Percentiles rank a stretch among this genome's conserved stretches.
These are phyloP conservation scores for Premnoplex brunnescens DNA, from an alignment of 2,797 vertebrate species.

Conservation along the genomic window DNA sequence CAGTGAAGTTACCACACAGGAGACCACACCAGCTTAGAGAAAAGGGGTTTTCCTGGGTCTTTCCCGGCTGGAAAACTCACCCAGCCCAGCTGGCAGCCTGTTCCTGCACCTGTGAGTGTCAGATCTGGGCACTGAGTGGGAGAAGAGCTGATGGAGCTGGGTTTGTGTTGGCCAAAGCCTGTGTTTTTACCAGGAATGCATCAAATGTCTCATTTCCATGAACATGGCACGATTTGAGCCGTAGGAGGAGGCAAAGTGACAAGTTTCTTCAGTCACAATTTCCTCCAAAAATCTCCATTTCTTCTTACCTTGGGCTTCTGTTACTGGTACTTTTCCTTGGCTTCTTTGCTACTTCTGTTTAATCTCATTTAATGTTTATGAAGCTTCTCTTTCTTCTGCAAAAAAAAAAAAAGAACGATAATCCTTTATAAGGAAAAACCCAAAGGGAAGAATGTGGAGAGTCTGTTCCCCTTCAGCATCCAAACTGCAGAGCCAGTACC, in stretches of 20 bases:
- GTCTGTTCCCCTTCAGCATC: background rate
- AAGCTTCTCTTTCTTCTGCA: background rate
- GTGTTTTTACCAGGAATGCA: background rate
- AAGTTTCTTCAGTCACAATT: background rate
- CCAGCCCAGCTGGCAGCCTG: background rate
- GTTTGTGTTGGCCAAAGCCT: background rate
- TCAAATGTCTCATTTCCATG: background rate
- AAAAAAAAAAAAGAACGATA: background rate
- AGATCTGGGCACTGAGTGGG: background rate
- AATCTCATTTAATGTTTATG: background rate
- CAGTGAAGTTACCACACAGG: background rate
- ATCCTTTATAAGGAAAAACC: background rate
- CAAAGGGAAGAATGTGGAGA: background rate
- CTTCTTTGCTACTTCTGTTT: background rate
- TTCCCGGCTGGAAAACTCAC: background rate
- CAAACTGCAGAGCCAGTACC: background rate
- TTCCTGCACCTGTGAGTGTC: background rate
- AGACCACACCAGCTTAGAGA: background rate
- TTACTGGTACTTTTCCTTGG: background rate
- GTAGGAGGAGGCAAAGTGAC: background rate
- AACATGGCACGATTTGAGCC: accelerated
- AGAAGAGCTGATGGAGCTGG: background rate
- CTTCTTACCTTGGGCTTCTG: background rate
- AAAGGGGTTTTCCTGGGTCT: background rate
- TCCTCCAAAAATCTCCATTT: background rate